These are phyloP conservation scores for Poecile atricapillus DNA, from an alignment of 2,113 vertebrate species.

Conservation along the genomic window DNA sequence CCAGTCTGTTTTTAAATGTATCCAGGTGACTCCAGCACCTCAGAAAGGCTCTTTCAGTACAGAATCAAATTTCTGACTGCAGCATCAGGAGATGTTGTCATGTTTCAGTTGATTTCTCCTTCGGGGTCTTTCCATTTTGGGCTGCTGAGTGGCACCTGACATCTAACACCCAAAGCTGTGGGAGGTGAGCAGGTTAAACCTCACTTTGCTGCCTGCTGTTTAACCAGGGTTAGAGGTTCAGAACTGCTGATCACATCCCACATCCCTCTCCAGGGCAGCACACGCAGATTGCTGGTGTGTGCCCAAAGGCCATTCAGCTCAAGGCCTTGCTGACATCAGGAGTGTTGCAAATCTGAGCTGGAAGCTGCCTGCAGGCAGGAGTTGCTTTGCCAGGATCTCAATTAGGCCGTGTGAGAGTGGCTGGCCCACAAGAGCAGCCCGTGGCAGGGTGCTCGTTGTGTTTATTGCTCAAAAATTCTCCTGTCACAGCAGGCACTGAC, in stretches of 20 bases:
- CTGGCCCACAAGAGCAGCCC: neutral
- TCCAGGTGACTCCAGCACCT: neutral
- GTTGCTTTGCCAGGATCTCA: neutral
- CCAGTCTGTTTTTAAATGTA: neutral
- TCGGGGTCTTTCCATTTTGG: neutral
- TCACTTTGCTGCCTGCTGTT: neutral
- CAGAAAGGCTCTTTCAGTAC: neutral
- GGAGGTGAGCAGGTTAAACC: neutral
- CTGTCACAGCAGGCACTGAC: neutral
- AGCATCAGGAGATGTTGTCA: neutral
- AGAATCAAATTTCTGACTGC: neutral
- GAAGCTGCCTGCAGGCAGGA: neutral
- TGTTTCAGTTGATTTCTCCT: neutral
- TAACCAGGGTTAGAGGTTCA: neutral
- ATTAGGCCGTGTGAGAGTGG: neutral
- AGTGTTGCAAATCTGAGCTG: neutral
- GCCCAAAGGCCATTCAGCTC: neutral
- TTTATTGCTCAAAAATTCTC: neutral
- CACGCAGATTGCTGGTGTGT: neutral
- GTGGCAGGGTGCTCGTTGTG: neutral
- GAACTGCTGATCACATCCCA: neutral
- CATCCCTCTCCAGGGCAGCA: neutral
- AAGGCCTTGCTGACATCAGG: neutral
- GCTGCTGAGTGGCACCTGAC: neutral
- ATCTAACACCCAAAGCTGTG: neutral